Conservation (phyloP, 1,140 invertebrate genomes). For the Amphibalanus amphitrite region DNA sequence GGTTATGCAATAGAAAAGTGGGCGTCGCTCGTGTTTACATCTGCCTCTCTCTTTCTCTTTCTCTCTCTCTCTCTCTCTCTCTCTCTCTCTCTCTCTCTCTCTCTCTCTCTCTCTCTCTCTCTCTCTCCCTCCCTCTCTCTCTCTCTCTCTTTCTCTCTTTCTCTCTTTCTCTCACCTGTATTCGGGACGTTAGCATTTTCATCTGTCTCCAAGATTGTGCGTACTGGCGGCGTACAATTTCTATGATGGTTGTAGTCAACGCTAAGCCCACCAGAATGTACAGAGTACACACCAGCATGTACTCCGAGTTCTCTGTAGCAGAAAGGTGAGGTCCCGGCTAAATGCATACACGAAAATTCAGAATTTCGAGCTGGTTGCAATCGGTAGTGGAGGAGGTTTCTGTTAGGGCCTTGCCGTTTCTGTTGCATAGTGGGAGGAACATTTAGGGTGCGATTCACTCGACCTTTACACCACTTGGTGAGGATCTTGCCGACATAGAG, state of each 20-base stretch:
- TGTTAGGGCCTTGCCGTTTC: too few relatives aligned
- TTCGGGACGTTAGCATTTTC: slow-evolving; percentile 23
- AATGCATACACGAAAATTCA: too few relatives aligned
- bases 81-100: neutral
- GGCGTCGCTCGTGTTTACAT: too few relatives aligned
- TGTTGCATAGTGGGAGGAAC: too few relatives aligned
- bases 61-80: neutral
- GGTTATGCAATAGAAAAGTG: too few relatives aligned
- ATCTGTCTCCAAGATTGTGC: slow-evolving; percentile 60
- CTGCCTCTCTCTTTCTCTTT: too few relatives aligned
- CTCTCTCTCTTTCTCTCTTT: neutral
- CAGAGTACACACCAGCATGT: slow-evolving; percentile 72
- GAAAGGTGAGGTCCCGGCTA: too few relatives aligned
- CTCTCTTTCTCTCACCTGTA: slow-evolving; percentile 31
- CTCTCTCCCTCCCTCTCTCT: neutral
- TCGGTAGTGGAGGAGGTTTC: too few relatives aligned
- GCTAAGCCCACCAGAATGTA: slow-evolving; percentile 88
- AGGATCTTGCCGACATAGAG: too few relatives aligned
- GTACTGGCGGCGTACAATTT: slow-evolving; percentile 65
- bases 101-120: neutral
- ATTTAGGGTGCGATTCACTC: too few relatives aligned
- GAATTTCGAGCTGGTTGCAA: too few relatives aligned
- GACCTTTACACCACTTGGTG: too few relatives aligned
- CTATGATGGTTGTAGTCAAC: slow-evolving; percentile 84
- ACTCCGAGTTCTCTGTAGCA: slow-evolving; percentile 22